These are phyloP conservation scores for Crotalus adamanteus DNA, from an alignment of 2,797 vertebrate species.

Conservation along the genomic window DNA sequence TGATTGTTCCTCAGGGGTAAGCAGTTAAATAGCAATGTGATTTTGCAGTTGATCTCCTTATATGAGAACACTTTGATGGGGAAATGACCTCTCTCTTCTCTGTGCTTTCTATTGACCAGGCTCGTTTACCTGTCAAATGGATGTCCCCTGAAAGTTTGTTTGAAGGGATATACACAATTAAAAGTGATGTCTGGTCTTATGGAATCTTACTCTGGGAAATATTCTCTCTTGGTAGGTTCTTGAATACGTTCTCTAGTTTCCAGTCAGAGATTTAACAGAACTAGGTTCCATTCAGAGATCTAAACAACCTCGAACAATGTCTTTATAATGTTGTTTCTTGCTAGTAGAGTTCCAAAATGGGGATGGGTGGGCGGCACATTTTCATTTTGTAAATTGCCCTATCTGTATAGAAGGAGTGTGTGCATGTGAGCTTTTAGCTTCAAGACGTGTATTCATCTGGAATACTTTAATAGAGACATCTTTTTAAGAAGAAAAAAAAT, in stretches of 20 bases:
- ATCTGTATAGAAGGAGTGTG: background rate
- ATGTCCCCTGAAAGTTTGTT: slow-evolving; percentile 98
- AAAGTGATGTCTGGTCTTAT: slow-evolving; percentile 96
- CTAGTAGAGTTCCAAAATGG: background rate
- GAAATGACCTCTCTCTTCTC: slow-evolving; percentile 7
- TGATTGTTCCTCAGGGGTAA: background rate
- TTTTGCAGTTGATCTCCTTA: background rate
- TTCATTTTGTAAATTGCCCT: background rate
- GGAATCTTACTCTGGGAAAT: slow-evolving; percentile 98
- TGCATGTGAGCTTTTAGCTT: background rate
- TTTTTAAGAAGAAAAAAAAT: background rate
- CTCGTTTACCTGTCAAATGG: slow-evolving; percentile 94
- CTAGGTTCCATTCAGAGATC: background rate
- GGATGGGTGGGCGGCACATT: background rate
- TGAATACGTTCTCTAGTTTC: background rate
- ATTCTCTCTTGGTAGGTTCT: slow-evolving; percentile 89
- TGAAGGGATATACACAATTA: slow-evolving; percentile 89
- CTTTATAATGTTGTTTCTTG: background rate
- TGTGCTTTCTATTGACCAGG: slow-evolving; percentile 67
- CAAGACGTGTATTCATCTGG: too few relatives aligned
- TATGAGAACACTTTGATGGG: background rate
- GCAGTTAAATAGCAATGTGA: background rate
- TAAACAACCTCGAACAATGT: background rate
- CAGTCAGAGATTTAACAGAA: background rate
- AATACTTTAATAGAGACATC: background rate